These are phyloP conservation scores for Pseudonaja textilis DNA, from an alignment of 2,113 vertebrate genomes.

Conservation along the genomic window DNA sequence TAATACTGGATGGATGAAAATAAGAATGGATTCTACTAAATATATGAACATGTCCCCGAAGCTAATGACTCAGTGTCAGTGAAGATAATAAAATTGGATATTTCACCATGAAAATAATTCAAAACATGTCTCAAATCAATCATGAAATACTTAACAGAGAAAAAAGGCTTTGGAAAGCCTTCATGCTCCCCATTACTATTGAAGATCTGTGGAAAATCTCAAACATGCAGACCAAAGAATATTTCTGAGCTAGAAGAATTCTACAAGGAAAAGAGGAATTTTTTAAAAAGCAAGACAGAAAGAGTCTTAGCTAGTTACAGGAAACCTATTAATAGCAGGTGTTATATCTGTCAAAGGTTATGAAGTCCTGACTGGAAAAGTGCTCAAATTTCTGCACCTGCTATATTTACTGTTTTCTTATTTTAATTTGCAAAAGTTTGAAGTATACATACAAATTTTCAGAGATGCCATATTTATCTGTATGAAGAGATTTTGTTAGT, in stretches of 20 bases:
- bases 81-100: not conserved
- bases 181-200: not conserved
- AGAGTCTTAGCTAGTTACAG: not conserved
- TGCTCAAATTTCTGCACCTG: not conserved
- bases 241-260: not conserved
- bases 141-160: not conserved
- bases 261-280: not conserved
- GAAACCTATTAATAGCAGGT: not conserved
- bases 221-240: not conserved
- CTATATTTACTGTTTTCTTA: not conserved
- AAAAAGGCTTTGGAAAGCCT: not conserved
- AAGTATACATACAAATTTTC: not conserved
- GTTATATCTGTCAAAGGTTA: not conserved
- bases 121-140: not conserved
- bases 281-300: not conserved
- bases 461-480: not conserved
- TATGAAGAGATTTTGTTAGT: not conserved
- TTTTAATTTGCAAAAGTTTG: not conserved
- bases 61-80: not conserved
- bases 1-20: not conserved
- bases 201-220: not conserved
- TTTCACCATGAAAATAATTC: not conserved
- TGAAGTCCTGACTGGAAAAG: not conserved
- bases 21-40: not conserved
- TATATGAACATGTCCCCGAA: not conserved